Evolutionary conservation across 1,140 invertebrate genomes (phyloP).

Genomic region (Fopius arisanus): DNA sequence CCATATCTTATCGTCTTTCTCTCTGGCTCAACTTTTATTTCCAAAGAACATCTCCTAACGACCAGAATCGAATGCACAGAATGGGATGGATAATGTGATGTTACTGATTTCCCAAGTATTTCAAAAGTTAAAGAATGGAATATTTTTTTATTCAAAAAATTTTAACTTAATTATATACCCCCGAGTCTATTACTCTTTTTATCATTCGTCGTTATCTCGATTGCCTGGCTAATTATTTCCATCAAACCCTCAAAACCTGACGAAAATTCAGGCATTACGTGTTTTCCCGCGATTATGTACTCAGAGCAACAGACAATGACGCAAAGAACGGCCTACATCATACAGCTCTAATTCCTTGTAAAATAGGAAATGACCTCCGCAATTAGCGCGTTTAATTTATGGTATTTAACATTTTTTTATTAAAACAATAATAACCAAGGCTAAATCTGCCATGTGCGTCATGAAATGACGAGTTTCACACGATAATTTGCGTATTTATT

Average conservation of each 20-base stretch:
- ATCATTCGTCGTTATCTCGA: slow-evolving; percentile 18
- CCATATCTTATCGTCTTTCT: too few relatives aligned
- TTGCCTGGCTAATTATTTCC: background rate
- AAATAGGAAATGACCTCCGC: slow-evolving; percentile 4
- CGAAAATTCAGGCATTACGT: background rate
- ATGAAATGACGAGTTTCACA: background rate
- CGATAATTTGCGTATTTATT: slow-evolving; percentile 6
- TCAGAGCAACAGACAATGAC: background rate
- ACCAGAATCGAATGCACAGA: too few relatives aligned
- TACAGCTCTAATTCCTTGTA: background rate
- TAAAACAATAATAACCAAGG: background rate
- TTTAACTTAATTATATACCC: too few relatives aligned
- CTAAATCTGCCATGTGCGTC: slow-evolving; percentile 5
- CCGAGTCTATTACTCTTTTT: slow-evolving; percentile 13
- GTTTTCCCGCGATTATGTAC: background rate
- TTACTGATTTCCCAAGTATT: too few relatives aligned
- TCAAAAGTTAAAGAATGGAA: too few relatives aligned
- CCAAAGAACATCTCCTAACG: too few relatives aligned
- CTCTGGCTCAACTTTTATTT: too few relatives aligned
- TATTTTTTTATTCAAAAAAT: too few relatives aligned
- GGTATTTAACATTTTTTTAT: background rate
- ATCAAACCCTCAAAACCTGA: slow-evolving; percentile 3
- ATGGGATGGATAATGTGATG: too few relatives aligned
- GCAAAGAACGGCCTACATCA: background rate
- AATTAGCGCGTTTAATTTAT: background rate